Evolutionary conservation across 1,140 invertebrate genomes (phyloP).

Genomic region (Ceratina japonica): DNA sequence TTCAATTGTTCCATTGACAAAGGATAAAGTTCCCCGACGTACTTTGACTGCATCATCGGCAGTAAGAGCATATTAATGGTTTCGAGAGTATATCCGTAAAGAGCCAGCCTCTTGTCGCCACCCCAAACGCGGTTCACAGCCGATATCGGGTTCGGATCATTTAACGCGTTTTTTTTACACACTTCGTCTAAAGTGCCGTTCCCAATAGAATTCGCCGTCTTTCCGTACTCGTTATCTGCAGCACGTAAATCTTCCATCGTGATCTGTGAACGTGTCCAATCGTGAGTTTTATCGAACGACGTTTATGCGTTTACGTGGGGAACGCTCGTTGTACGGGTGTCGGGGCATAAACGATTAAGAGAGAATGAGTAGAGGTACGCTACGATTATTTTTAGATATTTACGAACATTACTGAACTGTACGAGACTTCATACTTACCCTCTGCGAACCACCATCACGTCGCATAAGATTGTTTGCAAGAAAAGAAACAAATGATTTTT

Average conservation of each 20-base stretch:
- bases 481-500: conserved; percentile 48
- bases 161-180: conserved; percentile 50
- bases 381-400: neutral
- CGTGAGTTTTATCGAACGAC: neutral
- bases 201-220: conserved; percentile 54
- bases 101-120: conserved; percentile 90
- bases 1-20: conserved; percentile 5
- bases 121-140: conserved; percentile 81
- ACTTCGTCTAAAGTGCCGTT: conserved; percentile 58
- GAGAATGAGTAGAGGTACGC: neutral
- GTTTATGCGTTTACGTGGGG: neutral
- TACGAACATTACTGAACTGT: neutral
- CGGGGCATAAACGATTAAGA: neutral
- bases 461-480: conserved; percentile 74
- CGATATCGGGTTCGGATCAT: conserved; percentile 67
- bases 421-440: conserved; percentile 71
- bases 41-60: conserved; percentile 98
- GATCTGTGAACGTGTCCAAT: conserved; percentile 78
- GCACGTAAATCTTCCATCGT: conserved; percentile 84
- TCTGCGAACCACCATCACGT: conserved; percentile 73
- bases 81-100: conserved; percentile 97
- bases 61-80: conserved; percentile 95
- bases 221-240: conserved; percentile 68
- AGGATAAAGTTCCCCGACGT: conserved; percentile 71
- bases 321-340: neutral